Conservation (phyloP, 2,888 invertebrate species). For the Pollenia griseotomentosa region DNA sequence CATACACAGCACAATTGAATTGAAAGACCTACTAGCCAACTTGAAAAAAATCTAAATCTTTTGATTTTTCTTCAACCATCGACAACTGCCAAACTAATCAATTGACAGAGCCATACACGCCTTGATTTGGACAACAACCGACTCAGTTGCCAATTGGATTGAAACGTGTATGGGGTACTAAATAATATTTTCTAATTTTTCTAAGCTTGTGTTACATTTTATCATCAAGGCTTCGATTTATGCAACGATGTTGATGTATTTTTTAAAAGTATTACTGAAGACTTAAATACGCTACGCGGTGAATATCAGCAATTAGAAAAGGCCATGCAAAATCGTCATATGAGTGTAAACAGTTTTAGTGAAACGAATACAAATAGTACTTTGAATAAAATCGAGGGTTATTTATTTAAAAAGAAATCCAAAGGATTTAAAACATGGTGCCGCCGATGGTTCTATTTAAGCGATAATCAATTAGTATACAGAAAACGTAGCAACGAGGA, state of each 20-base stretch:
- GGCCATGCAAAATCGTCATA: conserved; percentile 95
- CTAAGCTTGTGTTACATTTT: conserved; percentile 97
- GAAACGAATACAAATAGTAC: conserved; percentile 84
- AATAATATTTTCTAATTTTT: too few species aligned
- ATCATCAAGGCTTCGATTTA: conserved; percentile 96
- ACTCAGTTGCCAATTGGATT: too few species aligned
- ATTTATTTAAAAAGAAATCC: conserved; percentile 97
- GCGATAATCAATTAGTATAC: conserved; percentile 96
- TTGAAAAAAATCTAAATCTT: too few species aligned
- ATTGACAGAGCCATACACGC: too few species aligned
- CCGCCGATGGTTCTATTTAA: conserved; percentile 96
- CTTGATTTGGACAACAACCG: too few species aligned
- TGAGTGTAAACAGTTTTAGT: conserved; percentile 89
- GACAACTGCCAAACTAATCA: too few species aligned
- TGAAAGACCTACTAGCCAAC: too few species aligned
- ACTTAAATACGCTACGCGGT: conserved; percentile 90
- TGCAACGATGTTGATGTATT: conserved; percentile 96
- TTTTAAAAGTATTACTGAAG: conserved; percentile 92
- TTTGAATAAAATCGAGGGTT: conserved; percentile 92
- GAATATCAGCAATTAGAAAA: conserved; percentile 93
- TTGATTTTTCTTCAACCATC: too few species aligned
- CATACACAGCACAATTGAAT: too few species aligned
- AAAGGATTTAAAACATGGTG: conserved; percentile 99
- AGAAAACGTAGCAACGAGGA: conserved; percentile 93
- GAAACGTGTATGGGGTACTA: too few species aligned